These are phyloP conservation scores for Alviniconcha strummeri DNA, from an alignment of 2,888 invertebrate genomes.

Conservation along the genomic window DNA sequence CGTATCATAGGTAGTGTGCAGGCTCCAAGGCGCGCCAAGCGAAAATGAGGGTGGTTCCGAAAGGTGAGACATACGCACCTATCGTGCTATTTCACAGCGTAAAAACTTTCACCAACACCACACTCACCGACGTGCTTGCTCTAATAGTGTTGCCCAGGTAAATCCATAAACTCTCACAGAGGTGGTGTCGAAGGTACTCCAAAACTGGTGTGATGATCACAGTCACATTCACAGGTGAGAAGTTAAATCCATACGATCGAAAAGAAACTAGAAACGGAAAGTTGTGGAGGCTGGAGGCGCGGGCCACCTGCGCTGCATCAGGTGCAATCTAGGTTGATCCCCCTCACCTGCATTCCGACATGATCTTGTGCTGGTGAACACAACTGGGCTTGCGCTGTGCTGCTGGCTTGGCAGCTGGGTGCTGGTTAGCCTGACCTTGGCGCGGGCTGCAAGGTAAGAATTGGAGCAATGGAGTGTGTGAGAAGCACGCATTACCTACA, in stretches of 20 bases:
- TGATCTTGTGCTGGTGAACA: slow-evolving; percentile 10
- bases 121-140: not conserved
- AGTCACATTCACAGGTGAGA: slow-evolving; percentile 9
- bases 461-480: slow-evolving; percentile 8
- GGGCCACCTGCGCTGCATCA: slow-evolving; percentile 2
- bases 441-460: slow-evolving; percentile 37
- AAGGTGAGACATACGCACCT: slow-evolving; percentile 39
- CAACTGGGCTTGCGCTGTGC: not conserved
- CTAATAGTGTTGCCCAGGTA: slow-evolving; percentile 1
- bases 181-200: not conserved
- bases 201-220: not conserved
- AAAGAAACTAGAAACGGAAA: slow-evolving; percentile 6
- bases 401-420: slow-evolving; percentile 30
- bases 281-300: not conserved
- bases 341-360: slow-evolving; percentile 29
- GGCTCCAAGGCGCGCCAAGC: slow-evolving; percentile 28
- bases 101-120: slow-evolving; percentile 21
- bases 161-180: slow-evolving; percentile 1
- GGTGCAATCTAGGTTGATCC: slow-evolving; percentile 31
- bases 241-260: slow-evolving; percentile 8
- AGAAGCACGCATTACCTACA: slow-evolving; percentile 14
- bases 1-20: slow-evolving; percentile 48
- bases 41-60: slow-evolving; percentile 32
- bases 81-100: slow-evolving; percentile 13
- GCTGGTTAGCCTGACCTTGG: slow-evolving; percentile 38